A percentile compares a stretch with the other conserved stretches of the same genome.
Evolutionary conservation across 2,888 invertebrate genomes (phyloP).

Genomic region (Odontocerum albicorne): DNA sequence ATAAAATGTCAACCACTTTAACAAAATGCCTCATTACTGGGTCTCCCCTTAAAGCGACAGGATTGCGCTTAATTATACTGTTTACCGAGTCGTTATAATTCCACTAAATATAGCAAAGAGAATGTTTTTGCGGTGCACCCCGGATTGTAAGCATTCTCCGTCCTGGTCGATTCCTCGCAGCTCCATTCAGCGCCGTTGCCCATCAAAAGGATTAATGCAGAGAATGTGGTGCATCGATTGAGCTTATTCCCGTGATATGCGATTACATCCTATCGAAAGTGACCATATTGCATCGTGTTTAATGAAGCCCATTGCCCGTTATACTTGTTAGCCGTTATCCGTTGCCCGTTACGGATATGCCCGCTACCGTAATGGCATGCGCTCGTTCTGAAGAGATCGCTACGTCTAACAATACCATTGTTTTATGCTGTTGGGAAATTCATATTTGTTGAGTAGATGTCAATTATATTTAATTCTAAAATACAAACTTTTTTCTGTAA

Average conservation of each 20-base stretch:
- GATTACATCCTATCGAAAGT: background rate
- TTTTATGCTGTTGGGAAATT: too few species aligned
- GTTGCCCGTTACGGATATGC: too few species aligned
- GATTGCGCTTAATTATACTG: conserved; percentile 17
- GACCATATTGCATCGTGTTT: background rate
- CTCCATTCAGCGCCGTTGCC: background rate
- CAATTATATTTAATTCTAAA: too few species aligned
- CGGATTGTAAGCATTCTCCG: background rate
- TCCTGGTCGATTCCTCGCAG: background rate
- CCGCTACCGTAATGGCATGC: too few species aligned
- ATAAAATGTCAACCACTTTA: too few species aligned
- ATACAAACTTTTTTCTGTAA: too few species aligned
- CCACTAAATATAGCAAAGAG: conserved; percentile 5
- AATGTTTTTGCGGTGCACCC: conserved; percentile 1
- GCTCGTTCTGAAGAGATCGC: too few species aligned
- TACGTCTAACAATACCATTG: too few species aligned
- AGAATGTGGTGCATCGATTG: background rate
- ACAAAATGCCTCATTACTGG: too few species aligned
- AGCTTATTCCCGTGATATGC: background rate
- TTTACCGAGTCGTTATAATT: conserved; percentile 18
- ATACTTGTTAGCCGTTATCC: background rate
- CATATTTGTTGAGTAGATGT: too few species aligned
- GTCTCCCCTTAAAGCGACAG: too few species aligned
- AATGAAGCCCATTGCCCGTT: background rate
- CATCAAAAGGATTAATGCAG: background rate